These are phyloP conservation scores for Zosterops hypoxanthus DNA, from an alignment of 2,113 vertebrate species.

Conservation along the genomic window DNA sequence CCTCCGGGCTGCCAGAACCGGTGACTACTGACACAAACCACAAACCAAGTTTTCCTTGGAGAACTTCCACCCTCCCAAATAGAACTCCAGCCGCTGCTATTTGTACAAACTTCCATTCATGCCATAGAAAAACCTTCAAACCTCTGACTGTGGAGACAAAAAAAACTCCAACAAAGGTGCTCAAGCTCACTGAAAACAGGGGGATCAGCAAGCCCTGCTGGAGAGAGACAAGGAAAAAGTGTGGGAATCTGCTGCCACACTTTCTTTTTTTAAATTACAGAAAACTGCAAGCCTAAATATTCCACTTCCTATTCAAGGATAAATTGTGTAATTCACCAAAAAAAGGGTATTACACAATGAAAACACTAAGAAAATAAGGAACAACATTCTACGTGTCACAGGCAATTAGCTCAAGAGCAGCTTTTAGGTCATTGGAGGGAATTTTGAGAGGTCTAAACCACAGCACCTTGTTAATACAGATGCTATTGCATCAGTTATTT, in stretches of 20 bases:
- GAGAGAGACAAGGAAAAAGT: neutral
- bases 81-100: neutral
- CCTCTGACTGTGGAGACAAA: neutral
- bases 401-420: neutral
- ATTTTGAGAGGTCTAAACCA: neutral
- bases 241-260: neutral
- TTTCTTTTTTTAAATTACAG: neutral
- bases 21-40: neutral
- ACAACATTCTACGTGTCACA: neutral
- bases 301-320: constrained; percentile 29
- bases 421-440: neutral
- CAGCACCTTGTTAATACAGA: neutral
- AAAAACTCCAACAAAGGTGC: neutral
- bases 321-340: constrained; percentile 11
- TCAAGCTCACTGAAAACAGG: neutral
- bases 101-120: neutral
- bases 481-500: neutral
- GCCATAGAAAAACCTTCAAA: neutral
- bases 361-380: neutral
- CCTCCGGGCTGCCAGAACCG: neutral
- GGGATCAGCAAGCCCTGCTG: neutral
- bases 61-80: constrained; percentile 12
- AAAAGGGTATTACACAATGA: neutral
- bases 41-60: constrained; percentile 32
- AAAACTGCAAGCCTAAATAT: constrained; percentile 37